Evolutionary conservation across 2,113 vertebrate species (phyloP).

Genomic region (Echinops telfairi): DNA sequence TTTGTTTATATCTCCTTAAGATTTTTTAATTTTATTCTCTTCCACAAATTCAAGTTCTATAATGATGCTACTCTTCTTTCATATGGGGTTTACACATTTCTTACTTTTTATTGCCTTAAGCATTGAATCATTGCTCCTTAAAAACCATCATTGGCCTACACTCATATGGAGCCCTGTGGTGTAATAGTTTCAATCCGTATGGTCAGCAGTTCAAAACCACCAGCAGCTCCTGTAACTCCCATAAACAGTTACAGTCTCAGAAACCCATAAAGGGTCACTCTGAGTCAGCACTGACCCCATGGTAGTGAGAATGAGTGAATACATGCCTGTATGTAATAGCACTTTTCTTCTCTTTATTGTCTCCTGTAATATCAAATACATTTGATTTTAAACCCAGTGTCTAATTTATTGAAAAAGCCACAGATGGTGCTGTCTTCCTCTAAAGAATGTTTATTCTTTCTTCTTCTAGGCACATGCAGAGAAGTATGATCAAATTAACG

Average conservation of each 20-base stretch:
- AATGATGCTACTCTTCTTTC: not conserved
- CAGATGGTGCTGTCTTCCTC: not conserved
- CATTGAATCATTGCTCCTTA: not conserved
- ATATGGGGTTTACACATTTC: not conserved
- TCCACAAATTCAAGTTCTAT: not conserved
- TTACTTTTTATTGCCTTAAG: not conserved
- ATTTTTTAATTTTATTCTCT: not conserved
- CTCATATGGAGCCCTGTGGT: not conserved
- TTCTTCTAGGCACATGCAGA: not conserved
- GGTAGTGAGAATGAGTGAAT: not conserved
- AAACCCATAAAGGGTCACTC: no score
- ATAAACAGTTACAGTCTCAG: no score
- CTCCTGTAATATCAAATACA: not conserved
- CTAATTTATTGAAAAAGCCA: not conserved
- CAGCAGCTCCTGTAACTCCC: no score
- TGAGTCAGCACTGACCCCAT: no score
- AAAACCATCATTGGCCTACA: not conserved
- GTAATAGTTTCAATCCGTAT: no score
- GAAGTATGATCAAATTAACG: not conserved
- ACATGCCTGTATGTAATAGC: not conserved
- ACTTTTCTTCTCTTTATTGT: not conserved
- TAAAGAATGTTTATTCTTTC: not conserved
- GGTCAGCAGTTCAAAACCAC: no score
- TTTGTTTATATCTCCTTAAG: not conserved
- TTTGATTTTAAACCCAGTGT: not conserved